Evolutionary conservation across 2,888 invertebrate species (phyloP).

Genomic region (Drosophila macrothrix): DNA sequence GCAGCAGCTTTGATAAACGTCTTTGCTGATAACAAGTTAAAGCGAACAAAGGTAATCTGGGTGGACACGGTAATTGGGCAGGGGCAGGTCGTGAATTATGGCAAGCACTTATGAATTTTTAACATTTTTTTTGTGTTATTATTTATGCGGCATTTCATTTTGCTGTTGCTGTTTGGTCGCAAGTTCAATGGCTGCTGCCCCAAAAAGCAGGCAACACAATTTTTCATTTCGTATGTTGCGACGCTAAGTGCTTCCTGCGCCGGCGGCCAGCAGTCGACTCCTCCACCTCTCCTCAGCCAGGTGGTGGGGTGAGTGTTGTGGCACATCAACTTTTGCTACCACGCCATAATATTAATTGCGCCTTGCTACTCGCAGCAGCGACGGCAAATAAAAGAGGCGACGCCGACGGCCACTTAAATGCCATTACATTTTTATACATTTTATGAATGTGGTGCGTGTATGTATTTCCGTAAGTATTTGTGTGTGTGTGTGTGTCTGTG

Average conservation of each 20-base stretch:
- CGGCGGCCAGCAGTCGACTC: conserved; percentile 23
- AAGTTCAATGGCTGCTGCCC: conserved; percentile 76
- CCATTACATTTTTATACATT: conserved; percentile 80
- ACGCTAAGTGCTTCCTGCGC: conserved; percentile 77
- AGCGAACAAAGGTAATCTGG: conserved; percentile 49
- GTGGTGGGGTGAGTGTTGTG: conserved; percentile 46
- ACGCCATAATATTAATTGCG: conserved; percentile 85
- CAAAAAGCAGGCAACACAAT: conserved; percentile 66
- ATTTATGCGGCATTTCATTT: conserved; percentile 74
- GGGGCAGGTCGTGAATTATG: conserved; percentile 60
- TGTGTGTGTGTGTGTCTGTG: conserved; percentile 17
- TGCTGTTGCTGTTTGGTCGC: conserved; percentile 39
- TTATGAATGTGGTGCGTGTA: conserved; percentile 55
- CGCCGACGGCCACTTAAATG: conserved; percentile 78
- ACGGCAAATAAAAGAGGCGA: conserved; percentile 48
- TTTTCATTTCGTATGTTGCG: conserved; percentile 77
- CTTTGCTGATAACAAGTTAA: conserved; percentile 47
- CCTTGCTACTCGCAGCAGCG: conserved; percentile 42
- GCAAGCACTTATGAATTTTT: conserved; percentile 72
- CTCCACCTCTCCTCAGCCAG: background rate
- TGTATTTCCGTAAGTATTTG: conserved; percentile 17
- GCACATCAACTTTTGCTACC: conserved; percentile 77
- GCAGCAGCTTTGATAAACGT: conserved; percentile 34
- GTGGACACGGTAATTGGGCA: conserved; percentile 69
- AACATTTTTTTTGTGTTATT: conserved; percentile 44